Evolutionary conservation across 2,113 vertebrate species (phyloP), one percentile per base, ranked within the genome.

Genomic region (Pyxicephalus adspersus): DNA sequence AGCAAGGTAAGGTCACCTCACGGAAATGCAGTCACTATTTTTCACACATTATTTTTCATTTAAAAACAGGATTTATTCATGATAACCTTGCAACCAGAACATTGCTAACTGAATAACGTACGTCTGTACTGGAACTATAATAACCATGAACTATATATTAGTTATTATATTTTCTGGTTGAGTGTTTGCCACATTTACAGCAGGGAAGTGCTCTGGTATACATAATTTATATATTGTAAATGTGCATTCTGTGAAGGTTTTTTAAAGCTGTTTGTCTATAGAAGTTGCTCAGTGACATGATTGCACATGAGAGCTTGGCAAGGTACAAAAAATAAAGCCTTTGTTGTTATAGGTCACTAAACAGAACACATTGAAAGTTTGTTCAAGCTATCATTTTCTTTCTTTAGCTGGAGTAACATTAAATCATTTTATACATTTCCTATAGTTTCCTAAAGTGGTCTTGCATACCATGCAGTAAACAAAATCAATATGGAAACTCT

Each of bases 261-360:
- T 52, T 54, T 55, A 28, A 28, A 60, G 71, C 19, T 34, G 4
- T 29, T 28, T 61, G 29, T 38, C 72, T 60, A 75, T 58, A 75
- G n/a, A 75, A 22, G 29, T 29, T 75, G 31, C 22, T 18, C 31
- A 61, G n/a, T 61, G 57, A 75, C 57, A 75, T 26, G 54, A 73
- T 55, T 72, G 26, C 50, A 55, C 68, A 57, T 73, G 19, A 31
- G 19, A 58, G 18, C 23, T 57, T n/a, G 3, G 51, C 25, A 20
- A 29, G 58, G 28, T 18, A 57, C 5, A 34, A 20, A 61, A 75
- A 58, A 23, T 5, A 50, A 57, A 57, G 20, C 4, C 66, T 61
- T 57, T 72, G 54, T 74, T 34, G 54, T 74, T 74, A 25, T 61
- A n/a, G 31, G n/a, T 75, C 29, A 61, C 29, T 75, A 75, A 75